These are phyloP conservation scores for Kuschelorhynchus macadamiae DNA, from an alignment of 2,888 invertebrate species.

Conservation along the genomic window DNA sequence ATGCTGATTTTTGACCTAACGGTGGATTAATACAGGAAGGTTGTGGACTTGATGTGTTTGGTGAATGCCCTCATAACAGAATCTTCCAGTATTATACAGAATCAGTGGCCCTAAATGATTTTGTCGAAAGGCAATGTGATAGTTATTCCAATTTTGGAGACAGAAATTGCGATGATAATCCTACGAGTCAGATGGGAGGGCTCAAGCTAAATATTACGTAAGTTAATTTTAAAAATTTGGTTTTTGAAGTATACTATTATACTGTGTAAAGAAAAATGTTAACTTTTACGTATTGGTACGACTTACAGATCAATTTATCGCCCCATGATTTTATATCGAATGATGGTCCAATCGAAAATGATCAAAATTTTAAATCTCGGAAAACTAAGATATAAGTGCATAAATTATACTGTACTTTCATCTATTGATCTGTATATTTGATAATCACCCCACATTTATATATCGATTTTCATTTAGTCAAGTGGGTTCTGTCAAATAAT, in stretches of 20 bases:
- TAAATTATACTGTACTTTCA: too few species aligned
- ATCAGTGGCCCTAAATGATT: constrained; percentile 60
- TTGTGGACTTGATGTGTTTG: constrained; percentile 58
- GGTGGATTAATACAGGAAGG: constrained; percentile 61
- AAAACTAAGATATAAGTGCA: too few species aligned
- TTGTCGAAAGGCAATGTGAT: constrained; percentile 40
- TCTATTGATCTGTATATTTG: too few species aligned
- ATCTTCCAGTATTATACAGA: constrained; percentile 67
- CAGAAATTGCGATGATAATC: constrained; percentile 37
- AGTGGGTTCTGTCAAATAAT: too few species aligned
- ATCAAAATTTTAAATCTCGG: too few species aligned
- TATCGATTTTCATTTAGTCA: too few species aligned
- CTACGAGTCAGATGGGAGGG: constrained; percentile 45
- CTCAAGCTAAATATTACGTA: constrained; percentile 42
- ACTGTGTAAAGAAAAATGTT: too few species aligned
- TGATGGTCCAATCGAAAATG: constrained; percentile 63
- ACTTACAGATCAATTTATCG: too few species aligned
- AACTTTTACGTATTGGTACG: too few species aligned
- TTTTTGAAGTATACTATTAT: constrained; percentile 2
- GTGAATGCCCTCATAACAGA: constrained; percentile 67
- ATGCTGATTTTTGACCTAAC: constrained; percentile 63
- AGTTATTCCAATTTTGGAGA: constrained; percentile 31
- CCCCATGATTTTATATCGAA: constrained; percentile 54
- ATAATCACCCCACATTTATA: too few species aligned
- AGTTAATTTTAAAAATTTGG: neutral